These are phyloP conservation scores for Nanorana parkeri DNA, from an alignment of 2,113 vertebrate species.

Conservation along the genomic window DNA sequence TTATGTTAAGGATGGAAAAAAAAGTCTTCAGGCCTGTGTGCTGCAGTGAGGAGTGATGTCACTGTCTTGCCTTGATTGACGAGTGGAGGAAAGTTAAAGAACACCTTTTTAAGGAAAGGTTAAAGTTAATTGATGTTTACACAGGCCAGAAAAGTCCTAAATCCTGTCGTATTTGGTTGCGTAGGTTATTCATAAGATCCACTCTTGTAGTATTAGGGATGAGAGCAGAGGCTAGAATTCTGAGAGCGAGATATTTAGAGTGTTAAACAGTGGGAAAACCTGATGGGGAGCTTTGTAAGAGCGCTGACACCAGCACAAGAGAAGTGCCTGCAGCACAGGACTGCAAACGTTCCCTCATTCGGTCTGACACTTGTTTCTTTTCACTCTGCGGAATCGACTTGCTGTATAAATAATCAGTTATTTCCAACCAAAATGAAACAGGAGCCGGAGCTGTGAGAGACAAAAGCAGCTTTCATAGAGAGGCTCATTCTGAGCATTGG, in stretches of 20 bases:
- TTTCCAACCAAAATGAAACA: constrained; percentile 68
- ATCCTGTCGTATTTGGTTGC: constrained; percentile 4
- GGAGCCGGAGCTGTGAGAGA: constrained; percentile 59
- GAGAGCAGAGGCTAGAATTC: background rate
- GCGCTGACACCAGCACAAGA: constrained; percentile 53
- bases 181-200: background rate
- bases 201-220: background rate
- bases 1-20: constrained; percentile 29
- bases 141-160: constrained; percentile 19
- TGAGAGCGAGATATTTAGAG: constrained; percentile 4
- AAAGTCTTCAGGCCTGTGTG: constrained; percentile 26
- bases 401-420: constrained; percentile 66
- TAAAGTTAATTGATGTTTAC: constrained; percentile 33
- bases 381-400: constrained; percentile 59
- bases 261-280: constrained; percentile 29
- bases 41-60: constrained; percentile 27
- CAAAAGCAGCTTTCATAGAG: constrained; percentile 69
- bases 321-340: constrained; percentile 43
- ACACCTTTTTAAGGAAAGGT: constrained; percentile 6
- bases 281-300: constrained; percentile 41
- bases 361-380: constrained; percentile 60
- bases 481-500: constrained; percentile 48
- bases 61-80: constrained; percentile 32
- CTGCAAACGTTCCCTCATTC: constrained; percentile 53
- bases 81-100: constrained; percentile 10